Conservation (phyloP, 1,140 invertebrate species). For the Andricus grossulariae region DNA sequence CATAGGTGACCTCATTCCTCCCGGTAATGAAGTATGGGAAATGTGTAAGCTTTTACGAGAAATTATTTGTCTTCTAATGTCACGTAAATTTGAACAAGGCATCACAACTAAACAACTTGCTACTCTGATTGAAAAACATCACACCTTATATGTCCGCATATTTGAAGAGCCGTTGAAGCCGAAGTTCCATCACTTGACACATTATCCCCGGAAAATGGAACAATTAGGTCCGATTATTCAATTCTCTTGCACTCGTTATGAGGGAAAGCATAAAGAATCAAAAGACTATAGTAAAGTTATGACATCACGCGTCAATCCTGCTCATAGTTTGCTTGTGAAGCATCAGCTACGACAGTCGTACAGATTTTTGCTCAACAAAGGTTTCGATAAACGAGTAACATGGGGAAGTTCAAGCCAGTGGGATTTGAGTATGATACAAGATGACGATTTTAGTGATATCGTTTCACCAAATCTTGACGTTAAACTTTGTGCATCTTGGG, state of each 20-base stretch:
- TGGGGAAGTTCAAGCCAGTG: background rate
- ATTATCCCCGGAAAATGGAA: slow-evolving; percentile 33
- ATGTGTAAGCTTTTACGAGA: slow-evolving; percentile 41
- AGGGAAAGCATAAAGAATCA: slow-evolving; percentile 37
- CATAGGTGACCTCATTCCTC: slow-evolving; percentile 43
- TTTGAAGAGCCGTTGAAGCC: slow-evolving; percentile 43
- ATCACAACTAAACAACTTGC: background rate
- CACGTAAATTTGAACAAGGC: slow-evolving; percentile 29
- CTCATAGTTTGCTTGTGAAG: slow-evolving; percentile 33
- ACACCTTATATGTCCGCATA: slow-evolving; percentile 35
- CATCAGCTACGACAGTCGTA: slow-evolving; percentile 41
- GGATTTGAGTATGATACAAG: background rate
- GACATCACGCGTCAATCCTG: slow-evolving; percentile 34
- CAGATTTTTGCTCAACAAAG: slow-evolving; percentile 29
- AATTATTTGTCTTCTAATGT: slow-evolving; percentile 42
- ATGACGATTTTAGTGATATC: background rate
- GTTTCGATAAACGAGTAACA: slow-evolving; percentile 21
- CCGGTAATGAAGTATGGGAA: slow-evolving; percentile 45
- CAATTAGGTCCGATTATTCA: slow-evolving; percentile 39
- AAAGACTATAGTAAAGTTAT: slow-evolving; percentile 42
- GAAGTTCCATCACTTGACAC: slow-evolving; percentile 40
- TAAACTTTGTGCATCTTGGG: slow-evolving; percentile 3
- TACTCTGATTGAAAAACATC: slow-evolving; percentile 15
- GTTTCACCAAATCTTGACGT: background rate
- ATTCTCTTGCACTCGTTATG: slow-evolving; percentile 40